Conservation (phyloP, 2,113 vertebrate genomes). For the Microcebus lehilahytsara region DNA sequence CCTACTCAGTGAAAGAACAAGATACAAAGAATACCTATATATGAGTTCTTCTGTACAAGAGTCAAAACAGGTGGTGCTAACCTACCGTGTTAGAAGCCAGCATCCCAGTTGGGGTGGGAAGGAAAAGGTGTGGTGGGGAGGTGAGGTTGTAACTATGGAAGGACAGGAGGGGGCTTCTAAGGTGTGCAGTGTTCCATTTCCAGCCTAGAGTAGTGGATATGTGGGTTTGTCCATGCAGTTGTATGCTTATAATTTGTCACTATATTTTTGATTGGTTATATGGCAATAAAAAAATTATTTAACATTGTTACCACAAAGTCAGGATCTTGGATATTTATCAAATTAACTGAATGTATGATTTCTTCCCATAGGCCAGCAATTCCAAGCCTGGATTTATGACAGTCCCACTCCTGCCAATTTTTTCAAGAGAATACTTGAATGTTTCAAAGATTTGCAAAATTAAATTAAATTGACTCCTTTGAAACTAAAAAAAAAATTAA, state of each 20-base stretch:
- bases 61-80: neutral
- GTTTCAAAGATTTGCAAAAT: neutral
- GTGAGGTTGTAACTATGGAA: rapidly evolving
- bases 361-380: neutral
- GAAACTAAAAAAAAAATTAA: neutral
- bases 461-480: neutral
- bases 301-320: neutral
- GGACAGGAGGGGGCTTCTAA: neutral
- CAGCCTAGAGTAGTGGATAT: too few species aligned
- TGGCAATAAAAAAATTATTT: neutral
- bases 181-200: rapidly evolving
- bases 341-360: neutral
- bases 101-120: rapidly evolving
- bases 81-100: rapidly evolving
- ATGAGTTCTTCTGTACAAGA: neutral
- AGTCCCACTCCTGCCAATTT: rapidly evolving
- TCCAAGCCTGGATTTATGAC: neutral
- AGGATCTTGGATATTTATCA: neutral
- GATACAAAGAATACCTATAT: neutral
- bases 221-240: neutral
- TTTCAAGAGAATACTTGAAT: neutral
- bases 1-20: neutral
- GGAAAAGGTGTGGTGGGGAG: rapidly evolving
- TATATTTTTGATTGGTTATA: neutral
- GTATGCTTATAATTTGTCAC: neutral